Base-by-base conservation (phyloP, 2,113 vertebrate species). In the Baryphthengus martii region DNA sequence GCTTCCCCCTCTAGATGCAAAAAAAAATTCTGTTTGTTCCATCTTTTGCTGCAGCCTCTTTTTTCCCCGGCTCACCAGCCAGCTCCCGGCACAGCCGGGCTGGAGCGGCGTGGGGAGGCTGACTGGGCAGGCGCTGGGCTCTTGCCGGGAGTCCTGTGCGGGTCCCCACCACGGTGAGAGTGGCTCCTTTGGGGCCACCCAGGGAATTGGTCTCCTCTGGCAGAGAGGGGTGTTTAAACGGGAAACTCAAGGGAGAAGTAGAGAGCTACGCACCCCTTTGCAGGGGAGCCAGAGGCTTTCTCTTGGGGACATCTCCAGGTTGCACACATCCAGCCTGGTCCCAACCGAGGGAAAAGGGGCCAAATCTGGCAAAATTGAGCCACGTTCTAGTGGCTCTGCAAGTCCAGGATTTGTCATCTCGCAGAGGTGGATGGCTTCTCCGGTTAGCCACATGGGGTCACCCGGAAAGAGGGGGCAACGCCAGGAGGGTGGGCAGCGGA, bases 1-100 rank as follows among this genome's bases (percentile, higher is more conserved):
- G 98, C 98, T 98, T 98, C 98, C 98, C 98, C 98, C 98, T 98
- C 98, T 98, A 98, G 98, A 98, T 98, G 98, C 97, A 98, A 98
- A 98, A 98, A 98, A 98, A 98, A 98, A 98, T 98, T 97, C 98
- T 98, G 98, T 98, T 98, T 98, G 97, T 98, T 98, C 98, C 98
- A 95, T 96, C 97, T 95, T 95, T 94, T 89, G 97, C 97, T 92
- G 97, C 97, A 97, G 94, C 77, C 90, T 97, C 96, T 85, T 96
- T 94, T 96, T 87, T 97, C 97, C 87, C 75, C 47, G 31, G 97
- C 91, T 95, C 94, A 71, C 90, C 96, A 94, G 96, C 75, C 82
- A 95, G 94, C 96, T 97, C 96, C 96, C 53, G 35, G 78, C 96
- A 95, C 86, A 31, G 37, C 49, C 52, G 6, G 96, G 95, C 90